phyloP scores from a whole-genome alignment of 1,140 invertebrate genomes.

The Helicorthomorpha holstii region DNA sequence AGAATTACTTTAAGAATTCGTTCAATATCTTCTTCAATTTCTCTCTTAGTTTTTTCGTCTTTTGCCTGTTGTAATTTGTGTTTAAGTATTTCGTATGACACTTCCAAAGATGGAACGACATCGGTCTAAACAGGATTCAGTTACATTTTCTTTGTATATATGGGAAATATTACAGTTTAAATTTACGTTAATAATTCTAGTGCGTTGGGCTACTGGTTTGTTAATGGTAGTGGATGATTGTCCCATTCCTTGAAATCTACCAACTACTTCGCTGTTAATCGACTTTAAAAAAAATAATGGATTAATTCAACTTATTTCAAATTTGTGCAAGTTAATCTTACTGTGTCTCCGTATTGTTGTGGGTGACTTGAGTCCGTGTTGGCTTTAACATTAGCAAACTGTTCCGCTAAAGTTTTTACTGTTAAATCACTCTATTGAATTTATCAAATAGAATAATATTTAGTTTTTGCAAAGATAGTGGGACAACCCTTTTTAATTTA shows the following conservation, averaged over 20 bases:
- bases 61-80: slow-evolving; percentile 15
- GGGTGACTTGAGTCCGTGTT: slow-evolving; percentile 43
- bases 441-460: not conserved
- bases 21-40: too few relatives aligned
- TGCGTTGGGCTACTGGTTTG: slow-evolving; percentile 2
- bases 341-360: slow-evolving; percentile 36
- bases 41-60: too few relatives aligned
- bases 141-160: not conserved
- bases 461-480: not conserved
- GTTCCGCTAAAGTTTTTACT: slow-evolving; percentile 34
- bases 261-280: slow-evolving; percentile 23
- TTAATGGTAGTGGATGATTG: not conserved
- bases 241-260: slow-evolving; percentile 25
- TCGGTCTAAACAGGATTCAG: slow-evolving; percentile 17
- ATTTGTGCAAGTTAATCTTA: slow-evolving; percentile 4
- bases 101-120: slow-evolving; percentile 24
- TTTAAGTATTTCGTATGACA: slow-evolving; percentile 22
- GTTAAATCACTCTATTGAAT: slow-evolving; percentile 27
- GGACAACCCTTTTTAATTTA: slow-evolving; percentile 12
- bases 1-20: too few relatives aligned
- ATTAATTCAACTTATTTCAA: slow-evolving; percentile 1
- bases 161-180: slow-evolving; percentile 1
- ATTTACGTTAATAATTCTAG: not conserved
- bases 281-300: slow-evolving; percentile 11
- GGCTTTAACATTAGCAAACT: slow-evolving; percentile 37